Evolutionary conservation across 2,113 vertebrate species (phyloP).

Genomic region (Piaya cayana): DNA sequence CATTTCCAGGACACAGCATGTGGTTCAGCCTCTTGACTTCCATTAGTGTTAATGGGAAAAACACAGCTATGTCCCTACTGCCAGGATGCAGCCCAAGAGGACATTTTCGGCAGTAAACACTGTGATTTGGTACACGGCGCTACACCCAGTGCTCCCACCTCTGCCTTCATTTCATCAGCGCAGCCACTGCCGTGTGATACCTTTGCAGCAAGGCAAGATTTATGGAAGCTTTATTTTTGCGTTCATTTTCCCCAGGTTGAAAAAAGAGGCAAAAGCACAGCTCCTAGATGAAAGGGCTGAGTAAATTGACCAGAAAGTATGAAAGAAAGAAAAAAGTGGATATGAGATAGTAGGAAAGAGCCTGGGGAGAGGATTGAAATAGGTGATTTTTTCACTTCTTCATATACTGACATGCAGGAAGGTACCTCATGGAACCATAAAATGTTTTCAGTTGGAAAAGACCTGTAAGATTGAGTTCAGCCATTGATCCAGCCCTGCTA

Average conservation of each 20-base stretch:
- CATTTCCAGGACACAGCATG: not conserved
- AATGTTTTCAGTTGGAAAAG: too few species aligned
- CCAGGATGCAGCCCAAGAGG: not conserved
- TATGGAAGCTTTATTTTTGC: not conserved
- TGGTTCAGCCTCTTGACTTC: not conserved
- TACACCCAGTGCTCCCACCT: not conserved
- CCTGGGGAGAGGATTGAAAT: not conserved
- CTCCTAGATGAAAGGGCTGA: not conserved
- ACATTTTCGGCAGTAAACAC: not conserved
- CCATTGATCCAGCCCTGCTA: too few species aligned
- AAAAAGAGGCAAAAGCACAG: not conserved
- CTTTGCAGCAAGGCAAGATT: not conserved
- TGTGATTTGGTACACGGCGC: not conserved
- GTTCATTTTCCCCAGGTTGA: not conserved
- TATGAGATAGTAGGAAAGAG: not conserved
- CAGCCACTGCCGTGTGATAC: not conserved
- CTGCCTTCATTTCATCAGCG: not conserved
- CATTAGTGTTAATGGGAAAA: not conserved
- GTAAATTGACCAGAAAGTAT: not conserved
- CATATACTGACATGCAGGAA: not conserved
- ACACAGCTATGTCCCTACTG: not conserved
- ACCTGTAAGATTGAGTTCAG: too few species aligned
- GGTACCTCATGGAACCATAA: not conserved
- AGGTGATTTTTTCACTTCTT: not conserved
- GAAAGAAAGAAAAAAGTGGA: not conserved